These are phyloP conservation scores for Ancistrus triradiatus DNA, from an alignment of 2,113 vertebrate species.

Conservation along the genomic window DNA sequence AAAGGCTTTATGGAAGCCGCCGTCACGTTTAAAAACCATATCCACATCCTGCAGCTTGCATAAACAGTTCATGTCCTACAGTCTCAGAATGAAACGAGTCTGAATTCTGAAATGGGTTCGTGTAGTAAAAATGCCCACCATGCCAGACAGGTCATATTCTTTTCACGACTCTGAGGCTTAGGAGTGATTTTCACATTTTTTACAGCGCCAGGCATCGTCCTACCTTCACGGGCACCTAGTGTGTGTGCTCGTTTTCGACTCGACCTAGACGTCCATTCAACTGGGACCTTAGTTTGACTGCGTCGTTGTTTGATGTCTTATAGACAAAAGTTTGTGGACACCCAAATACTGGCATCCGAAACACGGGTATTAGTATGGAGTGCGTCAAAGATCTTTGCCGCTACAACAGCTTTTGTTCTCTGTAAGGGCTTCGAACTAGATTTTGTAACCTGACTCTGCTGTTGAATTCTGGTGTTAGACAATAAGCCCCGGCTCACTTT, in stretches of 20 bases:
- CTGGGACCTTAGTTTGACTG: background rate
- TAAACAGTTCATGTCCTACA: background rate
- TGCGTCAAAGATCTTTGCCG: no score
- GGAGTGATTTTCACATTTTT: conserved; percentile 24
- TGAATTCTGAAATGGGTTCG: conserved; percentile 1
- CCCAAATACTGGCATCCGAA: no score
- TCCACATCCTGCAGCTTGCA: conserved; percentile 9
- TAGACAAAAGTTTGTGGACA: no score
- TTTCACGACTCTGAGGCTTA: background rate
- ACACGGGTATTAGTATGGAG: no score
- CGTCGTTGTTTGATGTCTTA: background rate
- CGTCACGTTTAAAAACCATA: conserved; percentile 17
- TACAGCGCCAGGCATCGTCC: conserved; percentile 5
- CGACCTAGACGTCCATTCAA: background rate
- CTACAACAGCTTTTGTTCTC: no score
- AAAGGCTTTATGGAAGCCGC: conserved; percentile 10
- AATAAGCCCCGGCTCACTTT: no score
- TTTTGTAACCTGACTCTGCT: no score
- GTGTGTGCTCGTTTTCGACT: background rate
- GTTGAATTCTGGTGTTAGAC: no score
- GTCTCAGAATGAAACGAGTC: background rate
- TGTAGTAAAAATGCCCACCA: conserved; percentile 21
- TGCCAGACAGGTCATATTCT: conserved; percentile 12
- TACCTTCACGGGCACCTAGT: background rate
- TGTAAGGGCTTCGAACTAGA: no score